A percentile compares a stretch with the other conserved stretches of the same genome.
Conservation (phyloP, 2,888 invertebrate genomes). For the Chironomus tentans region DNA sequence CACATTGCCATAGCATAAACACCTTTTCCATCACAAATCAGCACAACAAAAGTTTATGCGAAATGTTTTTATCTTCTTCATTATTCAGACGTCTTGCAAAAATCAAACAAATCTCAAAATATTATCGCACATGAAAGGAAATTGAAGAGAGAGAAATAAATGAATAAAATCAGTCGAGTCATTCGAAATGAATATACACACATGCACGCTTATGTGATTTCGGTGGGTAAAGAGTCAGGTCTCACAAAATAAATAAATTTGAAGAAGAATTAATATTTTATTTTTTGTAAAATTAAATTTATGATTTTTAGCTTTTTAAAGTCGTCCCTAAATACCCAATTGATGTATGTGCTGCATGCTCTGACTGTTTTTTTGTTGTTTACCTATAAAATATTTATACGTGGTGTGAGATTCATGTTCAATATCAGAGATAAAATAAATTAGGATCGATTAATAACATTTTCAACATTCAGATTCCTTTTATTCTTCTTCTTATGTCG, state of each 20-base stretch:
- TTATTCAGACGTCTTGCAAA: slow-evolving; percentile 11
- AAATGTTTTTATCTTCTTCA: background rate
- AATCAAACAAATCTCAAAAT: slow-evolving; percentile 16
- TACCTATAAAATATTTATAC: background rate
- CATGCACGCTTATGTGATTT: too few species aligned
- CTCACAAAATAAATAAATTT: too few species aligned
- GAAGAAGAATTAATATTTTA: too few species aligned
- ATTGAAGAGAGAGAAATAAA: background rate
- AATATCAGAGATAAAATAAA: slow-evolving; percentile 14
- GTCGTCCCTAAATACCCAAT: too few species aligned
- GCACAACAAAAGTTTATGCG: background rate
- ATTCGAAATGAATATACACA: background rate
- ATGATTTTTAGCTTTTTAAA: too few species aligned
- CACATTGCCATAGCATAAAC: background rate
- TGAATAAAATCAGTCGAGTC: background rate
- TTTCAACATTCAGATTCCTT: background rate
- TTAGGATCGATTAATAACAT: slow-evolving; percentile 18
- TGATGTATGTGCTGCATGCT: too few species aligned
- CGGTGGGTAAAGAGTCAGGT: too few species aligned
- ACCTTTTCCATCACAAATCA: background rate
- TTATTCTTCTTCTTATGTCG: background rate
- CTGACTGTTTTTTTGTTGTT: too few species aligned
- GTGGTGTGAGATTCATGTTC: background rate
- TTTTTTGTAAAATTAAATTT: too few species aligned
- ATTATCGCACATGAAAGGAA: slow-evolving; percentile 19